These are phyloP conservation scores for Dendroctonus ponderosae DNA, from an alignment of 1,140 invertebrate genomes.

Conservation along the genomic window DNA sequence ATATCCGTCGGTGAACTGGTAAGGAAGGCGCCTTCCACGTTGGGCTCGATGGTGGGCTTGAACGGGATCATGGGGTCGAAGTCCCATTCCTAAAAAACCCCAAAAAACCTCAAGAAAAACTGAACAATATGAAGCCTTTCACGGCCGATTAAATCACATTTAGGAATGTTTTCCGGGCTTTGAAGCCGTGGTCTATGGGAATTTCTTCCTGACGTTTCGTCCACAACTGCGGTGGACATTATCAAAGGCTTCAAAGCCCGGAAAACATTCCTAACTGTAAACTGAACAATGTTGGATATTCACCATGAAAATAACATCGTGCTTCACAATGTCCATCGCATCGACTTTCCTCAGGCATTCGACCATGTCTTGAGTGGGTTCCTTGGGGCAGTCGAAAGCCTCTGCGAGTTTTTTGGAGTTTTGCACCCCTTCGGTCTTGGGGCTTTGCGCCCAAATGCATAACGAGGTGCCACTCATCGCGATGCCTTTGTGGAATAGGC, in stretches of 20 bases:
- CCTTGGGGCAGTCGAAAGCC: constrained; percentile 58
- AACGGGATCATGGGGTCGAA: constrained; percentile 73
- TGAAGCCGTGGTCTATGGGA: too few species aligned
- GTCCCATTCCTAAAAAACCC: constrained; percentile 60
- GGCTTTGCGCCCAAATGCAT: constrained; percentile 72
- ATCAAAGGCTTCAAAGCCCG: too few species aligned
- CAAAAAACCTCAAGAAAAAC: neutral
- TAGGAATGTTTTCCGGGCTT: too few species aligned
- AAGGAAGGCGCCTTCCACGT: constrained; percentile 65
- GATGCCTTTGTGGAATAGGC: constrained; percentile 71
- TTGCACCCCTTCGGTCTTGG: constrained; percentile 58
- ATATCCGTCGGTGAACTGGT: constrained; percentile 57
- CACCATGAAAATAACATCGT: constrained; percentile 64
- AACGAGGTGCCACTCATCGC: constrained; percentile 77
- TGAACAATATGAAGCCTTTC: too few species aligned
- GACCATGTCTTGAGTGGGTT: constrained; percentile 54
- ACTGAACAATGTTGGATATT: neutral
- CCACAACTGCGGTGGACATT: too few species aligned
- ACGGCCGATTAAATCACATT: too few species aligned
- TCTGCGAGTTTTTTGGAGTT: constrained; percentile 64
- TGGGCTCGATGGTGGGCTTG: constrained; percentile 67
- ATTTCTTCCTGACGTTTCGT: too few species aligned
- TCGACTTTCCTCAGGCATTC: constrained; percentile 60
- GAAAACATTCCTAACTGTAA: too few species aligned
- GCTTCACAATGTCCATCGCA: constrained; percentile 60